Evolutionary conservation across 2,888 invertebrate genomes (phyloP), one percentile per base, ranked within the genome.

Genomic region (Ichneumon xanthorius): DNA sequence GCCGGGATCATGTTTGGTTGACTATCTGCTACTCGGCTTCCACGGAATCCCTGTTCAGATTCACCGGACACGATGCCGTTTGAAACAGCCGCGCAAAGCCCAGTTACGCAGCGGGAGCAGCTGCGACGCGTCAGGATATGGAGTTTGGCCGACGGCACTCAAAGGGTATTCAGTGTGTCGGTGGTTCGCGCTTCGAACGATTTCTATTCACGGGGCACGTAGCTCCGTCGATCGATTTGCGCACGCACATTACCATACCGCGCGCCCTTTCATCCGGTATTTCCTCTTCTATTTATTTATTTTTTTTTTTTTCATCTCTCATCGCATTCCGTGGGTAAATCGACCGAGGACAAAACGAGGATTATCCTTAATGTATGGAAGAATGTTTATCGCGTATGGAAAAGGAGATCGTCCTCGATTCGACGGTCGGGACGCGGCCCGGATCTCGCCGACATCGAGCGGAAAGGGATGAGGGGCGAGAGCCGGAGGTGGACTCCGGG

Each of bases 161-260:
- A 85, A 89, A 90, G 88, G 89, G 87, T 88, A 88, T 88, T 89
- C 88, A 88, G 84, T 70, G 80, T 65, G 86, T 82, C 78, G 82
- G 83, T 87, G 85, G 86, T 65, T 87, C 89, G 89, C 90, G 90
- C 91, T 91, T 89, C 87, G 73, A 88, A 88, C 90, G 88, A 91
- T 92, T 92, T 87, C 90, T 89, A 92, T 92, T 92, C 91, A 90
- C 88, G 86, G 77, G 83, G 89, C 88, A 88, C 82, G 58, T 87
- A 81, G 61, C 77, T 84, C 84, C 80, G 86, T 88, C 82, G 77
- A 77, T 77, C 77, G 77, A 77, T 77, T 76, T 67, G 37, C 53
- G 6, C 50, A 26, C 77, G 67, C 37, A 55, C 77, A 53, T 63
- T 7, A 30, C n/a, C 30, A 16, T 63, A 6, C 4, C 7, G n/a